Evolutionary conservation across 2,888 invertebrate species (phyloP), one percentile per base, ranked within the genome.

Genomic region (Ochropleura leucogaster): DNA sequence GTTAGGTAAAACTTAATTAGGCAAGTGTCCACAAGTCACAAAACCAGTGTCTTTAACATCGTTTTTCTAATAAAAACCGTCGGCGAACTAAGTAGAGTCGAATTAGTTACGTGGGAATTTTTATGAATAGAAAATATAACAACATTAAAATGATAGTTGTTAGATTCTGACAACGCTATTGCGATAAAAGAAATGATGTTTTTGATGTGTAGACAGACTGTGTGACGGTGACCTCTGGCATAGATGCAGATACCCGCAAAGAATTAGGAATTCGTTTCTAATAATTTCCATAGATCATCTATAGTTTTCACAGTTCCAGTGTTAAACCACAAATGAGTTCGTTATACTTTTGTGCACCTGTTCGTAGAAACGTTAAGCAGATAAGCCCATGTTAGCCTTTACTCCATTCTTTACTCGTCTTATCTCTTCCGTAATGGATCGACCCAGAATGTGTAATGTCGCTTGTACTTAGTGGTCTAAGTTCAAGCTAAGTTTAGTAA

Each of bases 381-480:
- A 90, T 91, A 91, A 89, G 85, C 81, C 79, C 70, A 79, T 85
- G 79, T 87, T 85, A 83, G 84, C 82, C 84, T 82, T 89, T 87
- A 82, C 73, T 80, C 88, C 83, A 89, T 91, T 94, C 93, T 94
- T 93, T 92, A 89, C 91, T 67, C 73, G 74, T 74, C 79, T 94
- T 94, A 94, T 93, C 94, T 90, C 90, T 91, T 92, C 90, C 91
- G 88, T 87, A 89, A 90, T 85, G 83, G 79, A 75, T 72, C 66
- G 72, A 65, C 77, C 75, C 42, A 72, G 68, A 76, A 77, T 60
- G 68, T 74, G 77, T 72, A 70, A 65, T 49, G 65, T 66, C 46
- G 49, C 44, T 42, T 72, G 75, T 80, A 83, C 80, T 68, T 67
- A 74, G 76, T 57, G 59, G 51, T 66, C 59, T 80, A 64, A 62